phyloP scores from a whole-genome alignment of 1,140 invertebrate species.

The Steinernema khuongi region DNA sequence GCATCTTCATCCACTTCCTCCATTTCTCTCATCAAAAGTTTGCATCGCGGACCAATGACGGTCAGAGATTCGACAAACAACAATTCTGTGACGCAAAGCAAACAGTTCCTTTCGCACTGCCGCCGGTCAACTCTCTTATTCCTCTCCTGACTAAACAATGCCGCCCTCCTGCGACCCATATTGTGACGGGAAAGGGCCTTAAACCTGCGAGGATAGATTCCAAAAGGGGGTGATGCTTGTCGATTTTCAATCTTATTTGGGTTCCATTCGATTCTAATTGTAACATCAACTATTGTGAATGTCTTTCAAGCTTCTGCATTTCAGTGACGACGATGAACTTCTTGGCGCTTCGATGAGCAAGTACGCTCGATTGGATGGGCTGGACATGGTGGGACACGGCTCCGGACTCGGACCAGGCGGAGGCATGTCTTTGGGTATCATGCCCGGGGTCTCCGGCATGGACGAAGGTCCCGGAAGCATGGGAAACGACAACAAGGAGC shows the following conservation, averaged over 20 bases:
- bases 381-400: constrained; percentile 17
- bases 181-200: no score
- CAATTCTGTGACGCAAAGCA: neutral
- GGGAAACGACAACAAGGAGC: constrained; percentile 44
- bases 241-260: neutral
- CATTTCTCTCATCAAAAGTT: neutral
- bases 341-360: constrained; percentile 31
- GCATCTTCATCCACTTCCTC: no score
- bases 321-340: constrained; percentile 29
- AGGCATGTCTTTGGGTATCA: neutral
- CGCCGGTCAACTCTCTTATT: neutral
- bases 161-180: neutral
- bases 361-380: constrained; percentile 35
- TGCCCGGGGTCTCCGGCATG: neutral
- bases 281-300: neutral
- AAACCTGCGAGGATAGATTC: no score
- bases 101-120: constrained; percentile 4
- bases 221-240: no score
- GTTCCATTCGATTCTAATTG: neutral
- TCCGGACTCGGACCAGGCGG: neutral
- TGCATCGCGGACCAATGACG: neutral
- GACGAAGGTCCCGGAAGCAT: neutral
- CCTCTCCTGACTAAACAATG: neutral
- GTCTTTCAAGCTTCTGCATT: constrained; percentile 19
- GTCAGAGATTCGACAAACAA: neutral